These are phyloP conservation scores for Aphaenogaster floridana DNA, from an alignment of 1,140 invertebrate species.

Conservation along the genomic window DNA sequence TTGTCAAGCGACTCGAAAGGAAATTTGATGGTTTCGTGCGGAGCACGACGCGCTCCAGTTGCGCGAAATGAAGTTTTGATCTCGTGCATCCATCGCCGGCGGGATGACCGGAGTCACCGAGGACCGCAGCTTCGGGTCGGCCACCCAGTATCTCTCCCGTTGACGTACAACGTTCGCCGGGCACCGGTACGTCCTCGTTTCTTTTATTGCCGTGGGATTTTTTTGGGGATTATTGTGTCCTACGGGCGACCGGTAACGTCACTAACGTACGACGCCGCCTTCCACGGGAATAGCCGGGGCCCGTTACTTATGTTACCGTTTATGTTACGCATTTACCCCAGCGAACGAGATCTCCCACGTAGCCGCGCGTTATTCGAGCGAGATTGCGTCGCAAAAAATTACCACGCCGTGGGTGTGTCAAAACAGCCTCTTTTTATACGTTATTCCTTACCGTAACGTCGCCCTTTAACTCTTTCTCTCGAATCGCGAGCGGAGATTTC, in stretches of 20 bases:
- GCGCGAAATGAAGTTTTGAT: slow-evolving; percentile 4
- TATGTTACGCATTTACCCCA: neutral
- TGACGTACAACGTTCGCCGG: neutral
- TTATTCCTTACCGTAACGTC: neutral
- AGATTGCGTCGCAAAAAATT: slow-evolving; percentile 19
- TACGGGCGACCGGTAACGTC: neutral
- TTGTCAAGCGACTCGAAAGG: neutral
- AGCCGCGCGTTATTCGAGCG: neutral
- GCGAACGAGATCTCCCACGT: slow-evolving; percentile 13
- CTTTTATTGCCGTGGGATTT: neutral
- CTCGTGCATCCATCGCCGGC: neutral
- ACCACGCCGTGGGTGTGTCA: slow-evolving; percentile 9
- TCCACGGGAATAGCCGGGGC: neutral
- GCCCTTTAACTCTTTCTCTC: neutral
- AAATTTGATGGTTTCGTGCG: neutral
- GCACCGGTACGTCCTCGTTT: neutral
- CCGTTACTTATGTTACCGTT: slow-evolving; percentile 25
- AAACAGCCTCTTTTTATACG: slow-evolving; percentile 23
- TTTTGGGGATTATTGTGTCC: neutral
- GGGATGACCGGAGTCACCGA: neutral
- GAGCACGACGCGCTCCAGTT: slow-evolving; percentile 21
- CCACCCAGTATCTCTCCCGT: neutral
- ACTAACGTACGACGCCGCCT: neutral
- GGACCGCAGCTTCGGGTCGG: neutral
- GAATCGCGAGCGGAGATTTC: neutral